Percentiles rank a stretch among this genome's conserved stretches.
phyloP scores from a whole-genome alignment of 2,113 vertebrate genomes.

The Apus apus region DNA sequence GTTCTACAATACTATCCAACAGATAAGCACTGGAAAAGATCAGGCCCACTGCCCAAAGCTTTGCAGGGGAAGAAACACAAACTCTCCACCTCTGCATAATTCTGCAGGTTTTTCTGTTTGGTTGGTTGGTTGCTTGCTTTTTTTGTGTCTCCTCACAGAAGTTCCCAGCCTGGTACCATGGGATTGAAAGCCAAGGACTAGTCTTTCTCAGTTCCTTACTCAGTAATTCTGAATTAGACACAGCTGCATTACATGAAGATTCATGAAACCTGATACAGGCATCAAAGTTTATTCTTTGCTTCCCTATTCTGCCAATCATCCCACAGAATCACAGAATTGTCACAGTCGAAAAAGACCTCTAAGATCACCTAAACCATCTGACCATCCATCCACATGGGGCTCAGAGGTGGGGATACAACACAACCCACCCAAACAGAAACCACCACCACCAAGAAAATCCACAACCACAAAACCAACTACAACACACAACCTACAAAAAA shows the following conservation, averaged over 20 bases:
- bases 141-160: not conserved
- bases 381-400: too few relatives aligned
- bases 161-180: not conserved
- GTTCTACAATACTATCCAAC: not conserved
- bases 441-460: too few relatives aligned
- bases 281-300: not conserved
- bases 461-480: too few relatives aligned
- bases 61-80: not conserved
- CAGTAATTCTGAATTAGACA: not conserved
- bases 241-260: not conserved
- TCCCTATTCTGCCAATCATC: not conserved
- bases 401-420: too few relatives aligned
- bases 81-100: not conserved
- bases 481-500: too few relatives aligned
- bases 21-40: not conserved
- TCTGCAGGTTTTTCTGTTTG: not conserved
- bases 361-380: too few relatives aligned
- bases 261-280: fast-evolving
- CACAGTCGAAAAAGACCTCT: too few relatives aligned
- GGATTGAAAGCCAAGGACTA: not conserved
- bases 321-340: too few relatives aligned
- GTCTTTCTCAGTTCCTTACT: not conserved
- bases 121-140: not conserved
- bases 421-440: too few relatives aligned
- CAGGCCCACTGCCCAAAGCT: not conserved